Evolutionary conservation across 2,797 vertebrate species (phyloP), one percentile per base, ranked within the genome.

Genomic region (Tachyglossus aculeatus): DNA sequence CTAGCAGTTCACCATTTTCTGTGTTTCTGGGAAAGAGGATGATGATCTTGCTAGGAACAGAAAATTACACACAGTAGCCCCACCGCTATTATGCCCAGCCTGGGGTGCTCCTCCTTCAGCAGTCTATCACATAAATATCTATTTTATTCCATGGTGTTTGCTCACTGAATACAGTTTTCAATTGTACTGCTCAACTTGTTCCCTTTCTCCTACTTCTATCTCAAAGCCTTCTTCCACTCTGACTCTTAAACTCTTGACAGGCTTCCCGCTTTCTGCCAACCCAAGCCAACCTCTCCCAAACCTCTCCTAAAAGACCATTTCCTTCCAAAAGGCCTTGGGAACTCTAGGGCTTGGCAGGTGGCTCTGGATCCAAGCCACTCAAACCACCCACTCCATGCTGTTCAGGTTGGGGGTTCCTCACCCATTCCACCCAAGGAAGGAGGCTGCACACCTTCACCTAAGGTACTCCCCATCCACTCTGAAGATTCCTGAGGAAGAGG

Each of bases 1-100:
- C 69, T 67, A 85, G 72, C 74, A 80, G 78, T 73, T 78, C 82
- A 78, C 75, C 71, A 74, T 48, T 72, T 31, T 74, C 61, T 45
- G 37, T 78, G 73, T 78, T 82, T 80, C 29, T 0, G 0, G 58
- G 76, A 83, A 86, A 81, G 61, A 72, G 68, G 76, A 74, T 54
- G 48, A 67, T 66, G 77, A 78, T 78, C 80, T 62, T 78, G 74
- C 64, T 47, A 29, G 44, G 15, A 47, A 27, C 25, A 27, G 44
- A 47, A 47, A 29, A 47, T 25, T 7, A 47, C 19, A 27, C n/a
- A n/a, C n/a, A n/a, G n/a, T n/a, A n/a, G n/a, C n/a, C n/a, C n/a
- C n/a, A n/a, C n/a, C n/a, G n/a, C 24, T 47, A 47, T 9, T 27
- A 47, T 47, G 15, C 44, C 24, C 22, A 47, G 7, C 9, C 24